Base-by-base conservation (phyloP, 30 jellyfish, hydroid and myxozoan species). In the Turritopsis rubra region DNA sequence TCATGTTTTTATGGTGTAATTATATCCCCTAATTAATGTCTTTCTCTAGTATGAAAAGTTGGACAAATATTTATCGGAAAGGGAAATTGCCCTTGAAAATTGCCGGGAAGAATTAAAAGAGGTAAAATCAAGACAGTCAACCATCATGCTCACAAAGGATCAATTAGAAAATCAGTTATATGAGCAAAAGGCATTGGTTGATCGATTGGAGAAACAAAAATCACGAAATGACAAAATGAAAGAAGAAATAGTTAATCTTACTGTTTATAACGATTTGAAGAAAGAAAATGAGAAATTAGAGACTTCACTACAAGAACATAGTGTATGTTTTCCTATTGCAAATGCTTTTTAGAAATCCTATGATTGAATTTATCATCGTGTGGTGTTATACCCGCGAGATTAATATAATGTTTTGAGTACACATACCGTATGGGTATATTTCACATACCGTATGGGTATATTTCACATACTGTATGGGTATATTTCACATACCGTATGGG, bases 151-250 rank as follows among this genome's bases (percentile, higher is more conserved):
- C 26, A 83, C 92, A 22, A 86, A 75, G 54, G 86, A 66, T 52
- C 76, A 80, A 66, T 72, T 90, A 89, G 95, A 90, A 54, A 83
- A 70, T 53, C 95, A 90, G 52, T 52, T 90, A 68, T 73, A 86
- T 9, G 97, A 90, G 30, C 84, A 90, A 53, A 91, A 90, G 29
- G 85, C 90, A 29, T 65, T 86, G 92, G 79, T 90, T 30, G 84
- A 88, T 84, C 91, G 95, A 82, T 85, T 90, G 75, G 92, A 86
- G 75, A 85, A 85, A 82, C 92, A 90, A 83, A 85, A 90, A 66
- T 80, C 85, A 77, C 87, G 96, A 18, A 52, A 81, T 41, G 95
- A 82, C 71, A 86, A 73, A 53, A 90, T 78, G 77, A 85, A 85
- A 76, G 92, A 85, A 41, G 95, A 90, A 54, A 87, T 70, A 60